Percentiles rank a stretch among this genome's conserved stretches.
These are phyloP conservation scores for Polydesmus complanatus DNA, from an alignment of 2,888 invertebrate genomes.

Conservation along the genomic window DNA sequence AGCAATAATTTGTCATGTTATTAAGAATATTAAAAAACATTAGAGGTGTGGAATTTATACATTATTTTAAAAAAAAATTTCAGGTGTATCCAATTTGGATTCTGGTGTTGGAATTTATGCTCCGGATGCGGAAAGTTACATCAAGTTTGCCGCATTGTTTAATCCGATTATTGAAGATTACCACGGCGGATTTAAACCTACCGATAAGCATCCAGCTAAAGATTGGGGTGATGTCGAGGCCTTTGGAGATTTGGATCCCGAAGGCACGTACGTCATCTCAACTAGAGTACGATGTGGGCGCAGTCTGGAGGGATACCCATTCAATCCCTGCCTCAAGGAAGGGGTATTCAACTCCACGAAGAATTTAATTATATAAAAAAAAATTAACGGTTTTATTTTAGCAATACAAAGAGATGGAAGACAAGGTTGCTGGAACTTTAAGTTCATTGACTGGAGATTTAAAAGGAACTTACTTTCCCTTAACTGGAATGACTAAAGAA, in stretches of 20 bases:
- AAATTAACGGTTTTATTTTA: slow-evolving; percentile 14
- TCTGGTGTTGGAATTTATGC: slow-evolving; percentile 96
- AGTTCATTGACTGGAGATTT: slow-evolving; percentile 74
- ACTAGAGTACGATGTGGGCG: slow-evolving; percentile 95
- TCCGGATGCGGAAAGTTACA: slow-evolving; percentile 90
- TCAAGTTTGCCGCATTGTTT: slow-evolving; percentile 79
- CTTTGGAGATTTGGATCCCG: slow-evolving; percentile 82
- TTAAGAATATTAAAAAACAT: too few species aligned
- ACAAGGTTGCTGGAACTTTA: slow-evolving; percentile 44
- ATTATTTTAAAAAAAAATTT: background rate
- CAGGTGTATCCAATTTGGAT: slow-evolving; percentile 87
- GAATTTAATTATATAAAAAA: too few species aligned
- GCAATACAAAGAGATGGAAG: slow-evolving; percentile 95
- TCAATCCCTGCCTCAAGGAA: slow-evolving; percentile 94
- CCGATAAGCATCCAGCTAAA: slow-evolving; percentile 83
- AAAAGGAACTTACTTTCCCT: slow-evolving; percentile 86
- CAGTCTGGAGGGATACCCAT: slow-evolving; percentile 63
- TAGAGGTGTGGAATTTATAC: too few species aligned
- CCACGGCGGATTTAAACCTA: slow-evolving; percentile 87
- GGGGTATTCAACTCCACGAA: slow-evolving; percentile 34
- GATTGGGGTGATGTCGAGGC: slow-evolving; percentile 86
- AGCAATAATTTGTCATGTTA: too few species aligned
- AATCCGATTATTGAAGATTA: slow-evolving; percentile 97
- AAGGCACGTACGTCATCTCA: slow-evolving; percentile 66
- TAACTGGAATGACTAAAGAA: slow-evolving; percentile 91